A percentile compares a stretch with the other conserved stretches of the same genome.
These are phyloP conservation scores for Allolobophora icterica DNA, from an alignment of 2,888 invertebrate species.

Conservation along the genomic window DNA sequence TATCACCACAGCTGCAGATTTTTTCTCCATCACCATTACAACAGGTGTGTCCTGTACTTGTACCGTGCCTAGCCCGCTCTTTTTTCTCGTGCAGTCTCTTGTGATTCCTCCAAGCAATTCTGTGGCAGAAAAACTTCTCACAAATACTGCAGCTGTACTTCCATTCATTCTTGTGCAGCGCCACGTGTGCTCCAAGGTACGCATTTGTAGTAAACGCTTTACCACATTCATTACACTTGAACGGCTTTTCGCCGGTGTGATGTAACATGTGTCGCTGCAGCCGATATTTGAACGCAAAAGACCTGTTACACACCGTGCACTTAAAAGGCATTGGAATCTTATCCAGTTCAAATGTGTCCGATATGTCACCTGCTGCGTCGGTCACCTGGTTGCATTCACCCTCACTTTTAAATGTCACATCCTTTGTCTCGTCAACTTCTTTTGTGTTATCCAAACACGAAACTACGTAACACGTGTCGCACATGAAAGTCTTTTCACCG, in stretches of 20 bases:
- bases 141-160: conserved; percentile 5
- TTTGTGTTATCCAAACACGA: not conserved
- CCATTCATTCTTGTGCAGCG: not conserved
- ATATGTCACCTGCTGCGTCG: not conserved
- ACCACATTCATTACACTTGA: not conserved
- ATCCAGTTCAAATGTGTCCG: not conserved
- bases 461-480: not conserved
- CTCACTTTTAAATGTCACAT: not conserved
- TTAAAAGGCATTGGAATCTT: not conserved
- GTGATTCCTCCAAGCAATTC: not conserved
- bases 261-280: not conserved
- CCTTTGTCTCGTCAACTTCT: not conserved
- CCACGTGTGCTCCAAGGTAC: not conserved
- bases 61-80: not conserved
- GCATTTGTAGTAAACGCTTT: not conserved
- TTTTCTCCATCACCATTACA: not conserved
- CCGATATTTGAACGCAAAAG: conserved; percentile 10
- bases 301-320: not conserved
- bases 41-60: not conserved
- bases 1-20: not conserved
- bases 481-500: not conserved
- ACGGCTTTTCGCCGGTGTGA: not conserved
- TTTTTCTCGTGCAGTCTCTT: not conserved
- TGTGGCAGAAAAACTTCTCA: not conserved
- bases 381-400: not conserved